Percentiles rank a stretch among this genome's conserved stretches.
phyloP scores from a whole-genome alignment of 2,797 vertebrate species.

The Lophius americanus region DNA sequence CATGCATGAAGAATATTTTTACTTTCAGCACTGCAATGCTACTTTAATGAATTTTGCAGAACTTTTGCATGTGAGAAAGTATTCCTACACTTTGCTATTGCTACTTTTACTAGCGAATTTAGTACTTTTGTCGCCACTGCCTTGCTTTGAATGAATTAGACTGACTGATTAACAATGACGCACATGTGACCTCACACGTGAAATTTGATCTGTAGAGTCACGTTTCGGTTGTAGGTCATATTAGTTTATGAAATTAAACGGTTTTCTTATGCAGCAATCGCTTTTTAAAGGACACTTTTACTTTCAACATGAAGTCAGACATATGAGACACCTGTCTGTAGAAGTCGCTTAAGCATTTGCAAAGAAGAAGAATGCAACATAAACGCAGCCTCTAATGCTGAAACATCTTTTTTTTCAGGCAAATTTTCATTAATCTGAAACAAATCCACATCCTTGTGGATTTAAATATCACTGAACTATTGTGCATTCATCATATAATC shows the following conservation, averaged over 20 bases:
- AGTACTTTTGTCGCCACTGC: not conserved
- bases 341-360: slow-evolving; percentile 28
- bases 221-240: slow-evolving; percentile 1
- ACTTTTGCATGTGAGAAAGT: not conserved
- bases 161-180: slow-evolving; percentile 1
- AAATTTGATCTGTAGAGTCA: slow-evolving; percentile 4
- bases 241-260: not conserved
- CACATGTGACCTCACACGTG: slow-evolving; percentile 8
- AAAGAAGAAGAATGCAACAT: not conserved
- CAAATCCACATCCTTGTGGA: not conserved
- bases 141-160: slow-evolving; percentile 3
- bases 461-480: not conserved
- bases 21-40: not conserved
- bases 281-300: not conserved
- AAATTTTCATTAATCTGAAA: not conserved
- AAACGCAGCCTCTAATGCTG: not conserved
- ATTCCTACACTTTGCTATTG: not conserved
- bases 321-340: slow-evolving; percentile 41
- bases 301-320: slow-evolving; percentile 1
- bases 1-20: not conserved
- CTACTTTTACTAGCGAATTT: not conserved
- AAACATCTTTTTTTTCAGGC: not conserved
- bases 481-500: slow-evolving; percentile 20
- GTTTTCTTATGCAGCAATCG: not conserved
- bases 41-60: too few species aligned